Conservation (phyloP, 2,113 vertebrate genomes). For the Pteropus alecto region DNA sequence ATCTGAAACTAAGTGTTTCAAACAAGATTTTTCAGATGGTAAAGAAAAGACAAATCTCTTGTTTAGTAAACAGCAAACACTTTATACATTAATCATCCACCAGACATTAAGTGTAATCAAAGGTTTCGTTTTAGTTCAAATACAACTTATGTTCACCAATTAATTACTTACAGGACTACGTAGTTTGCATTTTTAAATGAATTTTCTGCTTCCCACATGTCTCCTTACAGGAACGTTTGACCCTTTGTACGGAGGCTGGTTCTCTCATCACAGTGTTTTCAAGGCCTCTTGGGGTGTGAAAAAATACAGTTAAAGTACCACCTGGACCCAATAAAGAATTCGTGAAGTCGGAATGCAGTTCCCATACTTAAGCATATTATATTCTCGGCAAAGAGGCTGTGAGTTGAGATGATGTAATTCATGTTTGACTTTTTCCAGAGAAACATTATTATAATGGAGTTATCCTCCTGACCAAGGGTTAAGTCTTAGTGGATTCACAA, state of each 20-base stretch:
- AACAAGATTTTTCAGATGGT: conserved; percentile 61
- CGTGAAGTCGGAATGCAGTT: conserved; percentile 44
- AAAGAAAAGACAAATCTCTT: conserved; percentile 38
- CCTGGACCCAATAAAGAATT: conserved; percentile 53
- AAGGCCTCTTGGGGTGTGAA: conserved; percentile 57
- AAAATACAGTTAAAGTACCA: conserved; percentile 57
- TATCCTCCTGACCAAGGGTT: conserved; percentile 51
- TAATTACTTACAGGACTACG: conserved; percentile 40
- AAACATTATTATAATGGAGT: conserved; percentile 61
- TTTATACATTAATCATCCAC: conserved; percentile 59
- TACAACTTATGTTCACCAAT: conserved; percentile 50
- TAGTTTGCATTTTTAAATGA: conserved; percentile 72
- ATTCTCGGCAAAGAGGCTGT: conserved; percentile 59
- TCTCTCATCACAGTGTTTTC: conserved; percentile 58
- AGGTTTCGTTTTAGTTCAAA: conserved; percentile 62
- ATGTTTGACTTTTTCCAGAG: conserved; percentile 48
- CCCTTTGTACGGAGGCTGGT: conserved; percentile 47
- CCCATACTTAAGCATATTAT: conserved; percentile 53
- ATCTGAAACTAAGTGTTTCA: conserved; percentile 74
- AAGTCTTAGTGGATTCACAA: conserved; percentile 32
- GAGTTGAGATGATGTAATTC: conserved; percentile 68
- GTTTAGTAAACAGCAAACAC: conserved; percentile 61
- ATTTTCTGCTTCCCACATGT: conserved; percentile 72
- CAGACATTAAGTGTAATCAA: conserved; percentile 68
- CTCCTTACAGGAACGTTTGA: conserved; percentile 61